These are phyloP conservation scores for Lagopus leucura DNA, from an alignment of 2,113 vertebrate genomes.

Conservation along the genomic window DNA sequence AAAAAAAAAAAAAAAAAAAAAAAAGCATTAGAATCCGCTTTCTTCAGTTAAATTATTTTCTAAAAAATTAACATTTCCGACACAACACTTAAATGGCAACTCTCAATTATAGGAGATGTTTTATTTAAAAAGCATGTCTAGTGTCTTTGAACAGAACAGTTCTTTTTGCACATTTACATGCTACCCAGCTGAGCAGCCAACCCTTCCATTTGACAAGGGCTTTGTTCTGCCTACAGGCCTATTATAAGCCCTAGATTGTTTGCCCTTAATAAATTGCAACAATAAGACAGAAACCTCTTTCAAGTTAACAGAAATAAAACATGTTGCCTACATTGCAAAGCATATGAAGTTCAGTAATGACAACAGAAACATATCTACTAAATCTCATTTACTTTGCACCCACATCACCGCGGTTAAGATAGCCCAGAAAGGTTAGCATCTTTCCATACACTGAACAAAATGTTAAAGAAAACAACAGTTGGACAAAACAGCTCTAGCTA, in stretches of 20 bases:
- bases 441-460: slow-evolving; percentile 33
- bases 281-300: slow-evolving; percentile 71
- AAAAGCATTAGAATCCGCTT: not conserved
- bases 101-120: slow-evolving; percentile 67
- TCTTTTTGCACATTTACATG: slow-evolving; percentile 70
- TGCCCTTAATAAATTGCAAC: slow-evolving; percentile 73
- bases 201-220: slow-evolving; percentile 70
- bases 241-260: slow-evolving; percentile 66
- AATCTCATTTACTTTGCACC: slow-evolving; percentile 57
- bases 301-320: slow-evolving; percentile 59
- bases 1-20: not conserved
- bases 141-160: slow-evolving; percentile 57
- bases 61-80: slow-evolving; percentile 51
- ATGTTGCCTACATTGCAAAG: slow-evolving; percentile 47
- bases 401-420: slow-evolving; percentile 42
- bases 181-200: slow-evolving; percentile 70
- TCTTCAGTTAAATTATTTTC: slow-evolving; percentile 47
- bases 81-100: slow-evolving; percentile 59
- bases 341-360: slow-evolving; percentile 50
- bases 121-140: slow-evolving; percentile 74
- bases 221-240: slow-evolving; percentile 74
- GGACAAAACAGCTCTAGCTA: slow-evolving; percentile 16
- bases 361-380: slow-evolving; percentile 56
- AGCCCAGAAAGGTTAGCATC: slow-evolving; percentile 32
- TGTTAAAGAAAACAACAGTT: slow-evolving; percentile 16